phyloP scores from a whole-genome alignment of 1,140 invertebrate species.

The Euschistus heros region DNA sequence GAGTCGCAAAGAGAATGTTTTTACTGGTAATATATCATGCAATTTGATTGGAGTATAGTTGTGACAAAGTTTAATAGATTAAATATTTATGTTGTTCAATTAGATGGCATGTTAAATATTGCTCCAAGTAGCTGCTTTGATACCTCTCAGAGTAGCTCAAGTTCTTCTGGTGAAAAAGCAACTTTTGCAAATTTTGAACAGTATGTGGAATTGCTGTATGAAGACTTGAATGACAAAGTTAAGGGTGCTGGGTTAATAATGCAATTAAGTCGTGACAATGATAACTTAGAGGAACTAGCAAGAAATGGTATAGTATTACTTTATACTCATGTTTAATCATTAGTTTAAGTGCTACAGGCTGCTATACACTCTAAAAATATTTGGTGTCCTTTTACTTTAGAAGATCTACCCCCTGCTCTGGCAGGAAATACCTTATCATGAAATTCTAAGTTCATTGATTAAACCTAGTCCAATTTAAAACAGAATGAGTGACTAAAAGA shows the following conservation, averaged over 20 bases:
- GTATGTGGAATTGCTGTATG: slow-evolving; percentile 94
- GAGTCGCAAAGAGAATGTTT: slow-evolving; percentile 55
- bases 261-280: slow-evolving; percentile 79
- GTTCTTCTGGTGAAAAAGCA: slow-evolving; percentile 23
- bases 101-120: slow-evolving; percentile 12
- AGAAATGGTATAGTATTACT: slow-evolving; percentile 62
- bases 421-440: too few relatives aligned
- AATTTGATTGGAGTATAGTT: not conserved
- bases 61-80: not conserved
- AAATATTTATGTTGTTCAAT: not conserved
- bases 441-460: too few relatives aligned
- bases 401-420: too few relatives aligned
- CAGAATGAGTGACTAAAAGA: too few relatives aligned
- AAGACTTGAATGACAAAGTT: slow-evolving; percentile 86
- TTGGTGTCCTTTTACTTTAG: not conserved
- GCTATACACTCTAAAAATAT: too few relatives aligned
- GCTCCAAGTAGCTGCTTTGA: slow-evolving; percentile 4
- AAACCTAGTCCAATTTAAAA: too few relatives aligned
- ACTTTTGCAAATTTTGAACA: slow-evolving; percentile 78
- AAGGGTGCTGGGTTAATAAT: slow-evolving; percentile 84
- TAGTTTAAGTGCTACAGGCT: too few relatives aligned
- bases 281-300: slow-evolving; percentile 86
- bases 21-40: slow-evolving; percentile 22
- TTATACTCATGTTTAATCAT: too few relatives aligned
- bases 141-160: not conserved